Conservation (phyloP, 2,113 vertebrate genomes). For the Capreolus pygargus region DNA sequence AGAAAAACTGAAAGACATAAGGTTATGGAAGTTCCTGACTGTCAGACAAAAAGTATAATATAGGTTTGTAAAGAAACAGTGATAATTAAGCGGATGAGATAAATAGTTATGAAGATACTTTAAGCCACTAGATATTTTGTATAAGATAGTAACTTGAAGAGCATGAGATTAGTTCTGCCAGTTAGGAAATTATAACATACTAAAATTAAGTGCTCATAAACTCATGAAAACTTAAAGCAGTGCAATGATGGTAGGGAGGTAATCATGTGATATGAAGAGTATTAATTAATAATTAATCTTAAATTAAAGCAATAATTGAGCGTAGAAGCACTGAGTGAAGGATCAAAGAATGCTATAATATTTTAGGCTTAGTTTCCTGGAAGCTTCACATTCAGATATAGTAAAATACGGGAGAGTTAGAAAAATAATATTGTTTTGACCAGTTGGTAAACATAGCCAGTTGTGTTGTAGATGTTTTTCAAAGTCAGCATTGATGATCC, state of each 20-base stretch:
- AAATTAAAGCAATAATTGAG: neutral
- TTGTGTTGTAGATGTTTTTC: neutral
- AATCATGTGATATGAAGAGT: neutral
- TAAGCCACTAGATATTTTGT: neutral
- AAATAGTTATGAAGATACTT: neutral
- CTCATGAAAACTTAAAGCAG: neutral
- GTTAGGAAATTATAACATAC: neutral
- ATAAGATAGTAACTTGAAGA: neutral
- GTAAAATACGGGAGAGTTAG: neutral
- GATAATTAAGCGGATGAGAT: neutral
- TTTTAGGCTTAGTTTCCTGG: neutral
- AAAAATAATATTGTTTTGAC: neutral
- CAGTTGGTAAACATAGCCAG: neutral
- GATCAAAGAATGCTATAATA: neutral
- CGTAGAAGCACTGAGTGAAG: neutral
- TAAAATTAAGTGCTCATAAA: neutral
- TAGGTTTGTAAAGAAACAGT: neutral
- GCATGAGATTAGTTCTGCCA: neutral
- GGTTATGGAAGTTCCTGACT: neutral
- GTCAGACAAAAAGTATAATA: neutral
- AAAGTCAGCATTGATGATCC: neutral
- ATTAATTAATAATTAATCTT: neutral
- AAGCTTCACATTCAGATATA: neutral
- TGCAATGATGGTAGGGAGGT: neutral
- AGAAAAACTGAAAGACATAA: neutral